phyloP scores from a whole-genome alignment of 2,797 vertebrate species.

The Lates japonicus region DNA sequence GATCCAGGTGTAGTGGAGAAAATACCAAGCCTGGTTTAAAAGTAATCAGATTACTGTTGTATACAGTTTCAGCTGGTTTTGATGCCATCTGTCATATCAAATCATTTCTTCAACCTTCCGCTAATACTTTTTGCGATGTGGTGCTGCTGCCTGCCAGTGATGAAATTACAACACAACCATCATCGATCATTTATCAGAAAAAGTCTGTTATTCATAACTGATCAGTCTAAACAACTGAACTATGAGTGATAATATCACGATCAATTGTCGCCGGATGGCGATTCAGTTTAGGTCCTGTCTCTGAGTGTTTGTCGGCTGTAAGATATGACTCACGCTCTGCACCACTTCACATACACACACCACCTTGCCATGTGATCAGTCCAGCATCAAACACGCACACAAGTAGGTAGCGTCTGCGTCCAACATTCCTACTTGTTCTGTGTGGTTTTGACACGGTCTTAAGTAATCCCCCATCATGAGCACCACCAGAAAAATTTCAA shows the following conservation, averaged over 20 bases:
- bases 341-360: conserved; percentile 36
- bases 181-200: conserved; percentile 28
- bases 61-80: neutral
- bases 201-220: conserved; percentile 41
- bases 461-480: conserved; percentile 51
- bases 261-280: conserved; percentile 46
- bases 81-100: conserved; percentile 4
- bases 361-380: conserved; percentile 46
- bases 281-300: conserved; percentile 39
- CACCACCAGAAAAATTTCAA: conserved; percentile 47
- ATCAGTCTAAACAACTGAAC: conserved; percentile 40
- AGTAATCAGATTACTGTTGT: conserved; percentile 31
- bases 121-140: conserved; percentile 11
- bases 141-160: neutral
- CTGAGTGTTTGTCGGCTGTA: conserved; percentile 52
- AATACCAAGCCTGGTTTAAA: conserved; percentile 17
- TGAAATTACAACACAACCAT: conserved; percentile 6
- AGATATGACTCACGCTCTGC: conserved; percentile 51
- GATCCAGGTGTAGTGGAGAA: conserved; percentile 1
- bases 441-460: conserved; percentile 47
- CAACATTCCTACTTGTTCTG: conserved; percentile 39
- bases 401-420: conserved; percentile 22
- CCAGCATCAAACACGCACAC: conserved; percentile 24
- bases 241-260: conserved; percentile 52
- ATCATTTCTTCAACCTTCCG: neutral